phyloP scores from a whole-genome alignment of 2,797 vertebrate genomes.

The Pangasius krempfi region DNA sequence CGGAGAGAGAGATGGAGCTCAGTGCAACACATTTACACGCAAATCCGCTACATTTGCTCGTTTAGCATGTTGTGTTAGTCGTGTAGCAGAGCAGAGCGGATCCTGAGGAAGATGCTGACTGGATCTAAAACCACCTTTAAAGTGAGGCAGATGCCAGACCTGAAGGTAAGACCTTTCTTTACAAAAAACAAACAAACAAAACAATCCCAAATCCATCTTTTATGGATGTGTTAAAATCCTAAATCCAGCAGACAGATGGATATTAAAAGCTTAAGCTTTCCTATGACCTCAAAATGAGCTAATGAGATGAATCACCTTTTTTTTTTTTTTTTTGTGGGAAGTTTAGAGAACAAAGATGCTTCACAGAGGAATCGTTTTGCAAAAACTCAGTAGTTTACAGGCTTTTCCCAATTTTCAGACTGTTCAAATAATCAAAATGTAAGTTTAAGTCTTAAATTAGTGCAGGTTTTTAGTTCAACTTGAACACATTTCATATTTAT shows the following conservation, averaged over 20 bases:
- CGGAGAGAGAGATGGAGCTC: background rate
- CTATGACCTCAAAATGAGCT: background rate
- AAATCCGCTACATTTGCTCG: background rate
- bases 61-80: background rate
- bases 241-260: background rate
- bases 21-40: background rate
- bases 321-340: too few species aligned
- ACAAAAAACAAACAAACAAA: background rate
- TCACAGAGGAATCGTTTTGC: background rate
- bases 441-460: background rate
- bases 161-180: slow-evolving; percentile 73
- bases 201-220: background rate
- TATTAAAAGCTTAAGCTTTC: background rate
- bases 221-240: background rate
- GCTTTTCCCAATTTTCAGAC: too few species aligned
- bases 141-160: slow-evolving; percentile 83
- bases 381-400: background rate
- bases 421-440: background rate
- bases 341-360: background rate
- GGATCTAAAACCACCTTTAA: slow-evolving; percentile 84
- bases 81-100: background rate
- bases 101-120: slow-evolving; percentile 75
- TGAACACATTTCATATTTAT: background rate
- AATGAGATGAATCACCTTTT: background rate
- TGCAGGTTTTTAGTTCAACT: background rate